Conservation (phyloP, 2,797 vertebrate species). For the Sebastolobus alascanus region DNA sequence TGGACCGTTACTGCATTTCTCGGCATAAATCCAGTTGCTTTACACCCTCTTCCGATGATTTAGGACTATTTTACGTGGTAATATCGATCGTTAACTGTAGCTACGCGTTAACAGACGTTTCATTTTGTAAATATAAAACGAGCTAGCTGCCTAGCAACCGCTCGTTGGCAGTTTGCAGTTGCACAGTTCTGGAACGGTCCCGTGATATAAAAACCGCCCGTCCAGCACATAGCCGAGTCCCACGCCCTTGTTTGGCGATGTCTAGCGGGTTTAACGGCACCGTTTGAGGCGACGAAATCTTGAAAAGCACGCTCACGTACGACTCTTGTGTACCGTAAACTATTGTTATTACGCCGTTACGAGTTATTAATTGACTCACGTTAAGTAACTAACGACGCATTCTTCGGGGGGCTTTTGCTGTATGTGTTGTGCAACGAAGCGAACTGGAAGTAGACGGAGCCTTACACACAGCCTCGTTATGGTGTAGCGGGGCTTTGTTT, state of each 20-base stretch:
- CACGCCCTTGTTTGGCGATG: not conserved
- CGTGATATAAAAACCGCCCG: not conserved
- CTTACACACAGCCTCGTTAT: slow-evolving; percentile 63
- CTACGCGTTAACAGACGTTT: fast-evolving
- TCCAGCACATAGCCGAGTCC: slow-evolving; percentile 67
- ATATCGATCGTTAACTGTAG: fast-evolving
- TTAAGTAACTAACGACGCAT: not conserved
- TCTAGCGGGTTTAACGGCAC: not conserved
- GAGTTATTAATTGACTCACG: fast-evolving
- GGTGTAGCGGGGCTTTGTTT: slow-evolving; percentile 39
- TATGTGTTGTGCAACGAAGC: not conserved
- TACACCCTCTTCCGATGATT: fast-evolving
- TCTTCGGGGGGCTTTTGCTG: not conserved
- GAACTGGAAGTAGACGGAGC: slow-evolving; percentile 60
- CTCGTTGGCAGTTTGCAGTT: fast-evolving
- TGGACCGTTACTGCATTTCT: not conserved
- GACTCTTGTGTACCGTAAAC: fast-evolving
- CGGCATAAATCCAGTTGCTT: not conserved
- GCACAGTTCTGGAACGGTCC: slow-evolving; percentile 29
- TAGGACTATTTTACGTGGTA: fast-evolving
- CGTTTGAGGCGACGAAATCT: fast-evolving
- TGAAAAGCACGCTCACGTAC: fast-evolving
- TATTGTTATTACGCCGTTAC: not conserved
- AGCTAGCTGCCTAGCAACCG: not conserved
- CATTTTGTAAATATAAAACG: not conserved